Conservation (phyloP, 2,888 invertebrate species). For the Masnerella sp. region DNA sequence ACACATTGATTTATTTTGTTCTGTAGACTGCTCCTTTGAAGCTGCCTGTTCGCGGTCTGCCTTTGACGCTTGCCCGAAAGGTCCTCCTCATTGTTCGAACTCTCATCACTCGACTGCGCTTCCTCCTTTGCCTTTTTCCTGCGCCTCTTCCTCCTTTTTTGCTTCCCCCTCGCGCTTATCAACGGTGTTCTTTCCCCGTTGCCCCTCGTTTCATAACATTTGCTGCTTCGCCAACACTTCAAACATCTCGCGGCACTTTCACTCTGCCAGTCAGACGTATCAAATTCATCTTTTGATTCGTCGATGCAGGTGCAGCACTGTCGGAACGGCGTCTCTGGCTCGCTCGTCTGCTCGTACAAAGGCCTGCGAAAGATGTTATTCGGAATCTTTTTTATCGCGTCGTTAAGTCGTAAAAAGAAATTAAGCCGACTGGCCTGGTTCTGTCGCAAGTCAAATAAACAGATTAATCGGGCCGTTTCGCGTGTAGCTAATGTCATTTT, state of each 20-base stretch:
- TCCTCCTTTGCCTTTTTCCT: constrained; percentile 25
- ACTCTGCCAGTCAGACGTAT: constrained; percentile 39
- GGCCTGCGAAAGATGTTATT: constrained; percentile 21
- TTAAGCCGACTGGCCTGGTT: constrained; percentile 15
- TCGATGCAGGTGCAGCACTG: constrained; percentile 52
- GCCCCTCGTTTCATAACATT: constrained; percentile 23
- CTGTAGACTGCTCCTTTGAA: constrained; percentile 30
- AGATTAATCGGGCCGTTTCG: constrained; percentile 6
- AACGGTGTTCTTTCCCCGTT: constrained; percentile 28
- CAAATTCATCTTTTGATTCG: constrained; percentile 48
- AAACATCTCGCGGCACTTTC: constrained; percentile 47
- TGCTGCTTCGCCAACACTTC: constrained; percentile 46
- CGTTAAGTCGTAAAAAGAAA: constrained; percentile 29
- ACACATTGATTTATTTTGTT: constrained; percentile 57
- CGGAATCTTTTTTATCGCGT: constrained; percentile 21
- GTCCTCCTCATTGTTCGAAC: constrained; percentile 24
- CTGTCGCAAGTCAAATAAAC: constrained; percentile 10
- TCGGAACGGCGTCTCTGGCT: constrained; percentile 32
- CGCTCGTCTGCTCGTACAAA: constrained; percentile 35
- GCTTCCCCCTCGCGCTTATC: constrained; percentile 28
- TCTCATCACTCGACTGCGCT: constrained; percentile 44
- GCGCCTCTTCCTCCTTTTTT: constrained; percentile 36
- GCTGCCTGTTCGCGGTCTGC: constrained; percentile 13
- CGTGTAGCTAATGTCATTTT: constrained; percentile 1
- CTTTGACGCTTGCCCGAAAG: constrained; percentile 36